These are phyloP conservation scores for Fulica atra DNA, from an alignment of 2,113 vertebrate genomes.

Conservation along the genomic window DNA sequence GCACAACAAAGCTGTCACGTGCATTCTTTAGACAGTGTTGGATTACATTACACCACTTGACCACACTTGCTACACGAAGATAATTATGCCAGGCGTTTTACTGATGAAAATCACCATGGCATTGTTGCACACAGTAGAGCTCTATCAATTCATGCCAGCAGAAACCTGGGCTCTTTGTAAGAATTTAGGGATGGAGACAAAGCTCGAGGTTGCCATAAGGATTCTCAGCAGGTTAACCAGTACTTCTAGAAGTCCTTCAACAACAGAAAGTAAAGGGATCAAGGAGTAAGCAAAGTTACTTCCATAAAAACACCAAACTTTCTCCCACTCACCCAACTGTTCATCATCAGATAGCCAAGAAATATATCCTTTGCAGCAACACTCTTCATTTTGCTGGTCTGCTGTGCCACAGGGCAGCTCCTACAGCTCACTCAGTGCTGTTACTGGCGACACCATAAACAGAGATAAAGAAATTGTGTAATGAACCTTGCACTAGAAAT, in stretches of 20 bases:
- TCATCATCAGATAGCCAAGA: background rate
- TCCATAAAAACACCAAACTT: background rate
- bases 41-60: conserved; percentile 51
- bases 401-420: background rate
- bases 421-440: background rate
- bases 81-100: conserved; percentile 50
- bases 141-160: background rate
- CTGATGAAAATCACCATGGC: conserved; percentile 30
- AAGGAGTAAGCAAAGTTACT: background rate
- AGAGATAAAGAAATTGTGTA: background rate
- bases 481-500: background rate
- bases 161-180: background rate
- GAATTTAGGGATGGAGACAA: background rate
- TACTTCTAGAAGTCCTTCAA: background rate
- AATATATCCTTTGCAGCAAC: background rate
- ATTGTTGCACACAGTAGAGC: background rate
- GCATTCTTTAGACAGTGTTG: conserved; percentile 35
- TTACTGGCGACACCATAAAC: background rate
- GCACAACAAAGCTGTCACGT: conserved; percentile 53
- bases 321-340: background rate
- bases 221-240: background rate
- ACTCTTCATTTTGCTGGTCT: background rate
- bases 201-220: background rate
- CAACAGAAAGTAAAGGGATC: background rate
- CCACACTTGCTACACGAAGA: conserved; percentile 20